Base-by-base conservation (phyloP, 2,888 invertebrate genomes). In the Polietes domitor region DNA sequence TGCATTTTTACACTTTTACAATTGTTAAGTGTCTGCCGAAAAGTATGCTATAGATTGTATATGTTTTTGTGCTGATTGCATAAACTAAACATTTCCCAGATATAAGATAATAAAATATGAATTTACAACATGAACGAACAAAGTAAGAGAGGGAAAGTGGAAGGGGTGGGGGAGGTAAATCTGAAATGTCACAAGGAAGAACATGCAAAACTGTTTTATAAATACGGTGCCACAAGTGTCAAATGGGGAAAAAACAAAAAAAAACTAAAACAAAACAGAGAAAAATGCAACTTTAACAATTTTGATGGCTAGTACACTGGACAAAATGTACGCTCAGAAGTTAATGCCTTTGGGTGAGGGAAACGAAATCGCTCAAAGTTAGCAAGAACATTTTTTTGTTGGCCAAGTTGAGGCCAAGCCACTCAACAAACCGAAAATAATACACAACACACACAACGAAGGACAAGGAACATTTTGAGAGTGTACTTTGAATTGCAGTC, bases 171-270 rank as follows among this genome's bases (percentile, higher is more conserved):
- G 12, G 24, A 43, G 19, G 26, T 24, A 65, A 61, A 65, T 73
- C 53, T 65, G 50, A 73, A 63, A 61, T 28, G 68, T 9, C 17
- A 76, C 26, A 70, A 32, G 21, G 47, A 75, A 50, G 50, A 68
- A 80, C 70, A 77, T 71, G 77, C 26, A 80, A 74, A 75, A 80
- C 75, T 77, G 74, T 80, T 80, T 83, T 75, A 80, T 80, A 80
- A 84, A 83, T 78, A 68, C 75, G 63, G 58, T 84, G 83, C 83
- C 80, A 84, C 83, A 84, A 84, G 83, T 84, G 83, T 84, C 83
- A 84, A 84, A 78, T 77, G 65, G 72, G 58, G 75, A 80, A 63
- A 77, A 77, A 74, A 63, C 71, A 75, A 80, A 63, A 77, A 77
- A 74, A 63, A 75, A 75, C 37, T 71, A 21, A n/a, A 47, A 75